Percentiles rank a stretch among this genome's conserved stretches.
Conservation (phyloP, 2,797 vertebrate genomes). For the Adelosebastes latens region DNA sequence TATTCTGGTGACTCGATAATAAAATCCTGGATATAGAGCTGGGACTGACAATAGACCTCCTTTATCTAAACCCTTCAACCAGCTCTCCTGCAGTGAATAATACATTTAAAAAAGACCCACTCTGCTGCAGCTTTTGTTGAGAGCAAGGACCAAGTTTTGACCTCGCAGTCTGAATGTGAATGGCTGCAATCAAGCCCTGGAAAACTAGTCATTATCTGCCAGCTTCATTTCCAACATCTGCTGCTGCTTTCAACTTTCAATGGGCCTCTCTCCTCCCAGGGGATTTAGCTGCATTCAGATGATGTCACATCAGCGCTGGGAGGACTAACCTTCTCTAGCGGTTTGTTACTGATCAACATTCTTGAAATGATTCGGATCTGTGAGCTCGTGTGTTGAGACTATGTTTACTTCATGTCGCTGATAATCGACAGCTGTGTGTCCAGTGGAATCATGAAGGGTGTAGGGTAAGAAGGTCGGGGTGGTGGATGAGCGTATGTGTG, state of each 20-base stretch:
- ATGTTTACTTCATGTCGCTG: neutral
- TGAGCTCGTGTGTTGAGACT: neutral
- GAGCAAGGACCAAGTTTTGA: conserved; percentile 28
- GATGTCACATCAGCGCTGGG: neutral
- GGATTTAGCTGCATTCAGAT: neutral
- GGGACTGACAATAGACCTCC: neutral
- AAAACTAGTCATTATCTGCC: conserved; percentile 39
- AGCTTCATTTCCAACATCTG: conserved; percentile 37
- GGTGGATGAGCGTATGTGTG: neutral
- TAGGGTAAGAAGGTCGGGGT: neutral
- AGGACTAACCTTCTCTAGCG: neutral
- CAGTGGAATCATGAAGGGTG: neutral
- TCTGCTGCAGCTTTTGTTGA: conserved; percentile 16
- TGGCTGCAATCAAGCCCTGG: conserved; percentile 41
- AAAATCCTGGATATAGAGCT: neutral
- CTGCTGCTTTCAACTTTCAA: conserved; percentile 20
- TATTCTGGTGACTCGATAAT: neutral
- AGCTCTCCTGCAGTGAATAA: neutral
- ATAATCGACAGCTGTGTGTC: neutral
- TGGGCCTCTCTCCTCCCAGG: neutral
- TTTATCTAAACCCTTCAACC: neutral
- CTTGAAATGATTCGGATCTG: neutral
- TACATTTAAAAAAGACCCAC: neutral
- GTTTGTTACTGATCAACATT: neutral
- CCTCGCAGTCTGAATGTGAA: conserved; percentile 29